Evolutionary conservation across 2,797 vertebrate genomes (phyloP), one percentile per base, ranked within the genome.

Genomic region (Hybognathus amarus): DNA sequence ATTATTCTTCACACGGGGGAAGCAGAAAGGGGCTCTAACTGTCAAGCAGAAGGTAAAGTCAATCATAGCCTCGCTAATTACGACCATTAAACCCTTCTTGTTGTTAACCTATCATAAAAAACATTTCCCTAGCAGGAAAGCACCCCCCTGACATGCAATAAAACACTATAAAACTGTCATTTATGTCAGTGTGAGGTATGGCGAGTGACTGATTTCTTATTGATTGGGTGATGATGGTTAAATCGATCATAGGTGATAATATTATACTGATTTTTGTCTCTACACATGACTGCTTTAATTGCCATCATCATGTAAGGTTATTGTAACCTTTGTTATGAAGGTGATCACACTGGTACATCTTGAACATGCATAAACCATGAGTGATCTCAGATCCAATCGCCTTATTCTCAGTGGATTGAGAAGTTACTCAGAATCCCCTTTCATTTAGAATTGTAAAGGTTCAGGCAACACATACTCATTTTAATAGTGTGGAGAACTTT

Each of bases 61-160:
- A 66, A 85, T 85, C 66, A 85, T 56, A 56, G 24, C 76, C 54
- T 68, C 6, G 40, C 40, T 84, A 82, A 87, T 87, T 67, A 85
- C 76, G 70, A 27, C 47, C 68, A 76, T 50, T 79, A 66, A 22
- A 80, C 56, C 42, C 38, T 45, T 80, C n/a, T 63, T 24, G 2
- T 64, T 36, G 17, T 80, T 87, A 77, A 76, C 78, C 61, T 50
- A n/a, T 79, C 73, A 83, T 83, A 83, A 83, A 63, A 83, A 76
- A 63, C 74, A 85, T 52, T 56, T 42, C 47, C 56, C 3, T 33
- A 66, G 69, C 63, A 40, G 18, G 30, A 77, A 77, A 69, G 54
- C 12, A 67, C 8, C 6, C 64, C 63, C 33, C 61, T 56, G 33
- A 77, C 38, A 63, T 82, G 80, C 67, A 66, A 33, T 68, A 79